Percentiles rank a stretch among this genome's conserved stretches.
These are phyloP conservation scores for Pandion haliaetus DNA, from an alignment of 2,113 vertebrate species.

Conservation along the genomic window DNA sequence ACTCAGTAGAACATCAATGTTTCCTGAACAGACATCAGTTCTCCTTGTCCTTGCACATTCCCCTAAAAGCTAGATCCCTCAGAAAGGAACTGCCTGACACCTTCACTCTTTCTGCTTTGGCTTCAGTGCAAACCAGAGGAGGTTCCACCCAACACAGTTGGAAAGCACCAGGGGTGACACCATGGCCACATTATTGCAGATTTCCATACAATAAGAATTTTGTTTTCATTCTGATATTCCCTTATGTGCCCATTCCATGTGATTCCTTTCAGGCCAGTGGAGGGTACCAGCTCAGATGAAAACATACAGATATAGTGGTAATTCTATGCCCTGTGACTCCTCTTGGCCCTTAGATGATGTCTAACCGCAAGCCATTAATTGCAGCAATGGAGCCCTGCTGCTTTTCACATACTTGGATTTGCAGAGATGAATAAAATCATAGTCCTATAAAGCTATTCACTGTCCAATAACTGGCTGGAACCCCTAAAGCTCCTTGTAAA, in stretches of 20 bases:
- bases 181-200: background rate
- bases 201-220: background rate
- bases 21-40: background rate
- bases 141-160: background rate
- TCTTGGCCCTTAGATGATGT: background rate
- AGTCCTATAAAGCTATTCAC: background rate
- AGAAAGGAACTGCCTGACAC: background rate
- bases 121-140: background rate
- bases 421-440: background rate
- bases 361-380: background rate
- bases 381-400: background rate
- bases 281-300: background rate
- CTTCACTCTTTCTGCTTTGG: background rate
- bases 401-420: background rate
- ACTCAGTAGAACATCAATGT: background rate
- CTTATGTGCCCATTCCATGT: rapidly evolving
- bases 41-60: background rate
- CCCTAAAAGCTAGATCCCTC: background rate
- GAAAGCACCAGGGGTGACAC: background rate
- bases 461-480: background rate
- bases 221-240: background rate
- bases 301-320: background rate
- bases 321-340: background rate
- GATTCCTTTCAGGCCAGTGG: background rate
- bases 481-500: background rate